Conservation (phyloP, 2,113 vertebrate genomes). For the Podiceps cristatus region DNA sequence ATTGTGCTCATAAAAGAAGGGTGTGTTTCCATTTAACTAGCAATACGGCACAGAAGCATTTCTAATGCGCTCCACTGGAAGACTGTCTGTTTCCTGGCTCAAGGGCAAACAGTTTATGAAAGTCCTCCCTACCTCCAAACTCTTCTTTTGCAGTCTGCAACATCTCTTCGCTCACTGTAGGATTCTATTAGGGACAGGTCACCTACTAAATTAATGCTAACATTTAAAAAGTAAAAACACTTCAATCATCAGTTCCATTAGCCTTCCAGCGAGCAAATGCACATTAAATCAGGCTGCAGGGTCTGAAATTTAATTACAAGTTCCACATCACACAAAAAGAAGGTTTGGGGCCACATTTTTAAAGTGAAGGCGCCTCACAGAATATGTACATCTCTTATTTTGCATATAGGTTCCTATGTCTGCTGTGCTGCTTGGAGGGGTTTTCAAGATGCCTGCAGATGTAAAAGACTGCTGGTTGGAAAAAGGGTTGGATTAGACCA, state of each 20-base stretch:
- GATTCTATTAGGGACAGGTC: not conserved
- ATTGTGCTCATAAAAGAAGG: not conserved
- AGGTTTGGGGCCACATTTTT: slow-evolving; percentile 63
- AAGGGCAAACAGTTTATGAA: slow-evolving; percentile 6
- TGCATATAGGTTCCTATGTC: not conserved
- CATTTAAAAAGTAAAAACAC: slow-evolving; percentile 16
- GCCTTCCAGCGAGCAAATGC: slow-evolving; percentile 44
- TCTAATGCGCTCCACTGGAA: not conserved
- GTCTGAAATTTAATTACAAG: slow-evolving; percentile 33
- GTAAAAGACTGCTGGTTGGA: not conserved
- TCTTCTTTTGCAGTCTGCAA: not conserved
- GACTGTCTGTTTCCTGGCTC: not conserved
- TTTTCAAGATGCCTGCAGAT: not conserved
- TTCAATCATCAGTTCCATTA: slow-evolving; percentile 19
- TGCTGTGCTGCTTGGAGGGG: not conserved
- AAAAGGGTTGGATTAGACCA: not conserved
- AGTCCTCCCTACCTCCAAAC: not conserved
- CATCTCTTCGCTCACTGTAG: not conserved
- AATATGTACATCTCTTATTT: not conserved
- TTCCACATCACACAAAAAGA: slow-evolving; percentile 9
- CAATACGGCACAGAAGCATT: not conserved
- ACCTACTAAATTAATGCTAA: not conserved
- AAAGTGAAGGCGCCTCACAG: not conserved
- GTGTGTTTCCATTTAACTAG: slow-evolving; percentile 20
- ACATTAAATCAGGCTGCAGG: slow-evolving; percentile 55